Base-by-base conservation (phyloP, 2,113 vertebrate species). In the Turnix velox region DNA sequence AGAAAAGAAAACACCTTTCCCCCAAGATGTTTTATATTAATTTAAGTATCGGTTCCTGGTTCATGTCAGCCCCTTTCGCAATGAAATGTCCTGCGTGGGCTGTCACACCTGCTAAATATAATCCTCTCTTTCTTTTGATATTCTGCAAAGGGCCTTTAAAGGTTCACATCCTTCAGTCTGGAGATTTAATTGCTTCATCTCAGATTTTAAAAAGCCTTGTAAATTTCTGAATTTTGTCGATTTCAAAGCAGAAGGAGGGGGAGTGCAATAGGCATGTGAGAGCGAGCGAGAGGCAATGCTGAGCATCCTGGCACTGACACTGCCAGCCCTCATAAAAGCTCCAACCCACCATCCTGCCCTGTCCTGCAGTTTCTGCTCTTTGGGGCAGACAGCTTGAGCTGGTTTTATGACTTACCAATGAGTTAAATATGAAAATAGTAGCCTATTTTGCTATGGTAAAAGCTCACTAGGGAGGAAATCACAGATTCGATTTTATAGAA, bases 31-130 rank as follows among this genome's bases (percentile, higher is more conserved):
- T 98, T 98, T 95, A 83, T 97, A 98, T 98, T 98, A 98, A 98
- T 98, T 97, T 98, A 98, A 98, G 97, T 96, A 95, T 97, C 88
- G 96, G 96, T 97, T 97, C 91, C 97, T 98, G 97, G 97, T 96
- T 97, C 97, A 95, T 96, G 96, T 98, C 97, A 97, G 93, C 85
- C 88, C 96, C 92, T 95, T 96, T 96, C 31, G 90, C 97, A 96
- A 95, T 96, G 96, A 97, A 97, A 97, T 95, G 96, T 96, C 96
- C 92, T 96, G 96, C 62, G 63, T 97, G 93, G 94, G 86, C 93
- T 96, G 96, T 98, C 97, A 98, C 98, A 98, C 97, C 97, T 98
- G 97, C 97, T 98, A 98, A 98, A 97, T 98, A 97, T 98, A 98
- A 98, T 96, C 94, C 94, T 92, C 88, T 95, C 96, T 95, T 97